Conservation (phyloP, 2,113 vertebrate genomes). For the Triplophysa dalaica region DNA sequence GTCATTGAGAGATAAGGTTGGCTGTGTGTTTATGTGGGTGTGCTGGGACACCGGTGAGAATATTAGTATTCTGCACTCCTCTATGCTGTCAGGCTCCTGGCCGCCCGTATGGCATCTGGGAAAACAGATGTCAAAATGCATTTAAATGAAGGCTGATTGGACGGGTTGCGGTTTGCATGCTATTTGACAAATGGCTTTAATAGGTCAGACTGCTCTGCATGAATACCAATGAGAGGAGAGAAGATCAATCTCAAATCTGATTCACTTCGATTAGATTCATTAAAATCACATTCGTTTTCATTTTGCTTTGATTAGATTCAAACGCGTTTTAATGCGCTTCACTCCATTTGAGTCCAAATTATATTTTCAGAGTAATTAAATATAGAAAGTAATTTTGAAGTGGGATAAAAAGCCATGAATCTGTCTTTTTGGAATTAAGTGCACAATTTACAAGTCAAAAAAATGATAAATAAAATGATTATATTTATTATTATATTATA, state of each 20-base stretch:
- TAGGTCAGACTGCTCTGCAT: constrained; percentile 64
- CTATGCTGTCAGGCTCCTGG: constrained; percentile 71
- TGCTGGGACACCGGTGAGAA: constrained; percentile 51
- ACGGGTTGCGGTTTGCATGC: constrained; percentile 65
- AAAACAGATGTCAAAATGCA: constrained; percentile 79
- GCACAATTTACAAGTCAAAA: neutral
- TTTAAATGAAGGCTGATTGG: constrained; percentile 71
- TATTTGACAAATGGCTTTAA: constrained; percentile 79
- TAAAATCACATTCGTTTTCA: constrained; percentile 5
- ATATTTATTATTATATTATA: too few species aligned
- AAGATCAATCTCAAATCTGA: neutral
- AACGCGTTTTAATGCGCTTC: neutral
- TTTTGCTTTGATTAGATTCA: neutral
- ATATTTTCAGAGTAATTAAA: neutral
- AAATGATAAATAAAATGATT: neutral
- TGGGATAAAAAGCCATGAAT: neutral
- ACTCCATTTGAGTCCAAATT: neutral
- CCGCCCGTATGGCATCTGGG: constrained; percentile 66
- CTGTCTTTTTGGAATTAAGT: neutral
- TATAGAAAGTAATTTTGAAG: neutral
- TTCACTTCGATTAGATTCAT: constrained; percentile 9
- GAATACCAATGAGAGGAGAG: constrained; percentile 67
- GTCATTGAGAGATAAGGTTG: constrained; percentile 64
- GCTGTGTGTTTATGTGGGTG: constrained; percentile 46
- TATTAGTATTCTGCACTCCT: constrained; percentile 75